Base-by-base conservation (phyloP, 2,797 vertebrate genomes). In the Vespertilio murinus region DNA sequence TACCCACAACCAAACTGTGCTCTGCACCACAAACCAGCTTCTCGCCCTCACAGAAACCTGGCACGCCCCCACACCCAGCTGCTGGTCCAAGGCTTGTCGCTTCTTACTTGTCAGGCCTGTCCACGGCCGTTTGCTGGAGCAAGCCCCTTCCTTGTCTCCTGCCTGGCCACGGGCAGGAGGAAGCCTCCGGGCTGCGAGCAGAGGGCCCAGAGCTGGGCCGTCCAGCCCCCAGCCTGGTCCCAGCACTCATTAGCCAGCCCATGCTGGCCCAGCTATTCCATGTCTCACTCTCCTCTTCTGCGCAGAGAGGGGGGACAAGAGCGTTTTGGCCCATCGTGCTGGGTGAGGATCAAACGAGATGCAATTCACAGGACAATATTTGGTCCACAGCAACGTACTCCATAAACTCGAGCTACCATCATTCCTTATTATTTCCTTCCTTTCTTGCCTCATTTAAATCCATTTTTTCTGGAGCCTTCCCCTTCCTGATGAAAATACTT, bases 401-500 rank as follows among this genome's bases (percentile, higher is more conserved):
- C 38, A 52, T 30, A 82, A 80, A 38, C 64, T 45, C 56, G 33
- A 80, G 65, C 35, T 94, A 40, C 40, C 45, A 20, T 25, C 3
- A 61, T 49, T 69, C 25, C 8, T 56, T 25, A 22, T 61, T 71
- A 61, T 45, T 59, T n/a, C 25, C 20, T 71, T 17, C 35, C 10
- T 77, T 83, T 69, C 49, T 78, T 69, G 11, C 17, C 65, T 92
- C 65, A 45, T 89, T 77, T 74, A 38, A 56, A 77, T 56, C 59
- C 23, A 47, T 86, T 73, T 96, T 42, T 81, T 69, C 87, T 67
- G 42, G 33, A n/a, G 52, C 79, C 35, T 78, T 90, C 40, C 81
- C 4, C 84, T 93, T 87, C n/a, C 71, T 73, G 12, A 3, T 16
- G 42, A 30, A 90, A 83, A 69, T 28, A 45, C 64, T 81, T n/a